Evolutionary conservation across 2,797 vertebrate genomes (phyloP).

Genomic region (Spheniscus humboldti): DNA sequence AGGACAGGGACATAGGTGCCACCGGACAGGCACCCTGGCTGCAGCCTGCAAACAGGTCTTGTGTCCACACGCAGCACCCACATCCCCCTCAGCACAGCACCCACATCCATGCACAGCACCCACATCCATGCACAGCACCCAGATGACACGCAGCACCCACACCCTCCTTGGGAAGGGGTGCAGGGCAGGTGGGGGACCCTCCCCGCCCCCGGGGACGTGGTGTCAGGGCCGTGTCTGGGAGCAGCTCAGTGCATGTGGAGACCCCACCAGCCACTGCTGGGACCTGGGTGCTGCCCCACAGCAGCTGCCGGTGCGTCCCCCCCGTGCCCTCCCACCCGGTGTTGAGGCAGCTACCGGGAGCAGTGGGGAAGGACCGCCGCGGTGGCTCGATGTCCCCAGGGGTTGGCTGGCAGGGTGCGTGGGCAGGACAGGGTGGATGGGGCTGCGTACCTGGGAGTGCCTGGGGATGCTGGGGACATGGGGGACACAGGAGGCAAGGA

Average conservation of each 20-base stretch:
- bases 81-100: no score
- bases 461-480: not conserved
- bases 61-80: not conserved
- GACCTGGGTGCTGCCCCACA: not conserved
- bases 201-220: not conserved
- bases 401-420: not conserved
- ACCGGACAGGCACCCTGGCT: not conserved
- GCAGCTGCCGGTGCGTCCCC: not conserved
- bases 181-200: not conserved
- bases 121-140: no score
- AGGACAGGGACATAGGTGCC: accelerated
- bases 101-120: not conserved
- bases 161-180: not conserved
- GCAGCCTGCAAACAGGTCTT: not conserved
- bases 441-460: not conserved
- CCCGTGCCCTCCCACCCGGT: not conserved
- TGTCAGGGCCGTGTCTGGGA: not conserved
- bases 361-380: not conserved
- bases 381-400: not conserved
- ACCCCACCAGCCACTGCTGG: not conserved
- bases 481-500: no score
- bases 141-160: not conserved
- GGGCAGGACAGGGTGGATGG: not conserved
- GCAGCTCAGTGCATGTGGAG: accelerated
- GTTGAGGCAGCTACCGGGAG: not conserved